phyloP scores from a whole-genome alignment of 2,797 vertebrate genomes.

The Lepilemur septentrionalis region DNA sequence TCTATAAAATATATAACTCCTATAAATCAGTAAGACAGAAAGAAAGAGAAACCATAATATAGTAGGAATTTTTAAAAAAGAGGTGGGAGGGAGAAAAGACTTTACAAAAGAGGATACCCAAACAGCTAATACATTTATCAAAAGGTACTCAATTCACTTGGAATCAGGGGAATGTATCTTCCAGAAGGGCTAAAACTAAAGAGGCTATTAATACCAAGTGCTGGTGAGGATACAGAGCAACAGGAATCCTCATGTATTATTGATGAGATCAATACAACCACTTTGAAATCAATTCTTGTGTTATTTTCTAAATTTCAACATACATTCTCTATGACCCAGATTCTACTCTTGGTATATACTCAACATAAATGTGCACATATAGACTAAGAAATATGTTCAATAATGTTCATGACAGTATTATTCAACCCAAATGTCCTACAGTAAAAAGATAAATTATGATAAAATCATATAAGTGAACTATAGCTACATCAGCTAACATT shows the following conservation, averaged over 20 bases:
- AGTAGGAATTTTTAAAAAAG: background rate
- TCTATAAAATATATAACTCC: background rate
- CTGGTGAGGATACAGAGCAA: background rate
- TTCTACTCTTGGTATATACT: background rate
- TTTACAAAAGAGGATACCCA: background rate
- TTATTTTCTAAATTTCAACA: conserved; percentile 24
- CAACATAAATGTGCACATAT: background rate
- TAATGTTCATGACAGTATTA: background rate
- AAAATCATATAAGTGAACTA: background rate
- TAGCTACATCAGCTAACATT: background rate
- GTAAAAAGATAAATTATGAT: background rate
- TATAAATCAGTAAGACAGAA: background rate
- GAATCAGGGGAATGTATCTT: background rate
- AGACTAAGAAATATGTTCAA: background rate
- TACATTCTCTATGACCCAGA: background rate
- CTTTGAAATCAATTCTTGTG: background rate
- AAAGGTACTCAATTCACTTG: background rate
- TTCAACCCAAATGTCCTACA: background rate
- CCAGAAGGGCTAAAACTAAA: conserved; percentile 3
- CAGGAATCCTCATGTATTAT: background rate
- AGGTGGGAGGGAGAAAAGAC: background rate
- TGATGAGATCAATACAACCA: background rate
- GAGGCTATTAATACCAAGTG: background rate
- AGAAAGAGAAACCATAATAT: background rate
- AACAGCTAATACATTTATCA: background rate